These are phyloP conservation scores for Eublepharis macularius DNA, from an alignment of 2,113 vertebrate genomes.

Conservation along the genomic window DNA sequence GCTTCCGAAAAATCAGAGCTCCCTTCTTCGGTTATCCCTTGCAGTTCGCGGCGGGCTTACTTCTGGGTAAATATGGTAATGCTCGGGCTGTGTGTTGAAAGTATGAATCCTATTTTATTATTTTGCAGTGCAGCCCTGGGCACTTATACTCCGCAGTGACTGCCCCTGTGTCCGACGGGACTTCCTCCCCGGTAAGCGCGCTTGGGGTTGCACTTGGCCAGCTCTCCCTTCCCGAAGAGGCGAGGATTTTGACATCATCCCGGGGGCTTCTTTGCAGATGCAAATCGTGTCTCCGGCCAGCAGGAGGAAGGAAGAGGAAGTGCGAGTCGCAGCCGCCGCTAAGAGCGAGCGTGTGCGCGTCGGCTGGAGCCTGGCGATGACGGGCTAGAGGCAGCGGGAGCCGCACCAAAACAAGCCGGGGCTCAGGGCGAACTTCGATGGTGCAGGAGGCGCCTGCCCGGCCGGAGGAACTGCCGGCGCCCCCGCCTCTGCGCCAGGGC, in stretches of 20 bases:
- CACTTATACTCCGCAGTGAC: too few relatives aligned
- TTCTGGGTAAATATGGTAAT: neutral
- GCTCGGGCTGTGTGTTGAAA: neutral
- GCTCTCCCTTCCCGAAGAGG: neutral
- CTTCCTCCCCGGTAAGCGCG: neutral
- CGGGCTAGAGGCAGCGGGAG: conserved; percentile 51
- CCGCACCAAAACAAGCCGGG: neutral
- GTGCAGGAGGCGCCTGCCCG: neutral
- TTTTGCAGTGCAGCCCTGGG: too few relatives aligned
- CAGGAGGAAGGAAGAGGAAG: conserved; percentile 79
- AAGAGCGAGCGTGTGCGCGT: conserved; percentile 2
- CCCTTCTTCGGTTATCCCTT: too few relatives aligned
- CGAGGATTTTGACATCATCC: neutral
- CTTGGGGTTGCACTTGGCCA: neutral
- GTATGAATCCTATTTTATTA: too few relatives aligned
- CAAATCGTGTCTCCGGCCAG: conserved; percentile 62
- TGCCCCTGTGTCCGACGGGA: too few relatives aligned
- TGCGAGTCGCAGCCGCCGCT: conserved; percentile 60
- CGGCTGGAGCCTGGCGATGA: conserved; percentile 45
- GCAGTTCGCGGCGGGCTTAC: neutral
- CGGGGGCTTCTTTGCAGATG: conserved; percentile 54
- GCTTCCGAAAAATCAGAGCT: too few relatives aligned
- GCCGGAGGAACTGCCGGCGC: neutral
- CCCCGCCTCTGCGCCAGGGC: neutral
- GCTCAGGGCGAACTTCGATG: neutral